These are phyloP conservation scores for Ypsolopha sequella DNA, from an alignment of 2,888 invertebrate species.

Conservation along the genomic window DNA sequence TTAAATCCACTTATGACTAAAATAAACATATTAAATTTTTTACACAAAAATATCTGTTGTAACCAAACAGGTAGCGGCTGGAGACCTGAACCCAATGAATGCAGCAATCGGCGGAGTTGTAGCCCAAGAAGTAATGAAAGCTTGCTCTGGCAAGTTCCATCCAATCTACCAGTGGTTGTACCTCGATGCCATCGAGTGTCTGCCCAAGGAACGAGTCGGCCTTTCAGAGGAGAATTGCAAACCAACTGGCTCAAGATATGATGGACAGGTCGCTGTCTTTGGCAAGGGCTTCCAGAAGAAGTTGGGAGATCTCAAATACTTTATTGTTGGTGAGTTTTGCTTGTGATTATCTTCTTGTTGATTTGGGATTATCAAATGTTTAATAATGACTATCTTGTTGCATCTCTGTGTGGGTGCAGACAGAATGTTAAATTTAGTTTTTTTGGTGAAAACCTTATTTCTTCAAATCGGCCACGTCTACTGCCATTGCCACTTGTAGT, in stretches of 20 bases:
- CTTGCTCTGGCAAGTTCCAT: constrained; percentile 95
- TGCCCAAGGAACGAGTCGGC: constrained; percentile 76
- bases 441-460: too few relatives aligned
- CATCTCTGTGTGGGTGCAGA: too few relatives aligned
- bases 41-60: too few relatives aligned
- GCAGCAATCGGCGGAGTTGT: constrained; percentile 96
- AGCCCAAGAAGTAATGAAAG: constrained; percentile 99
- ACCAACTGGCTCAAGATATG: constrained; percentile 80
- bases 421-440: too few relatives aligned
- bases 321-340: constrained; percentile 71
- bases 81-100: constrained; percentile 90
- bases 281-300: constrained; percentile 91
- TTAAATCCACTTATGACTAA: too few relatives aligned
- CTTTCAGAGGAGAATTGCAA: constrained; percentile 82
- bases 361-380: too few relatives aligned
- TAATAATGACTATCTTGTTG: too few relatives aligned
- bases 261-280: constrained; percentile 94
- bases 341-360: not conserved
- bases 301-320: constrained; percentile 83
- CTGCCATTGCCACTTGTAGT: too few relatives aligned
- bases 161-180: constrained; percentile 96
- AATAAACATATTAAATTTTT: too few relatives aligned
- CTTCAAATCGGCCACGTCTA: too few relatives aligned
- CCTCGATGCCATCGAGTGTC: constrained; percentile 95
- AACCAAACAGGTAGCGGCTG: constrained; percentile 69